These are phyloP conservation scores for Gobius niger DNA, from an alignment of 2,113 vertebrate genomes.

Conservation along the genomic window DNA sequence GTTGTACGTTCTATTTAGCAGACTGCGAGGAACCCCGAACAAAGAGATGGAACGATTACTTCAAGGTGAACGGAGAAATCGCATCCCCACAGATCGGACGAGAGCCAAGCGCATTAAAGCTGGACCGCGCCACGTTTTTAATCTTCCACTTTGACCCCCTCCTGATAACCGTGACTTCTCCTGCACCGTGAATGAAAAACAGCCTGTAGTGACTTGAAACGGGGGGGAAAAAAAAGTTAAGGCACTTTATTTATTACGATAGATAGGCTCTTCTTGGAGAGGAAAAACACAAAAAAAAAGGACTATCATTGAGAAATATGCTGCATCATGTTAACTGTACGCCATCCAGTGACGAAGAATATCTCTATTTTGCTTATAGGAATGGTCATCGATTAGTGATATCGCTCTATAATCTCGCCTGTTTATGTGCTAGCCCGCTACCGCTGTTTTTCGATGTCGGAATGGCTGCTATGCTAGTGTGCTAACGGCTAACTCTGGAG, in stretches of 20 bases:
- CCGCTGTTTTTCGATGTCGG: conserved; percentile 31
- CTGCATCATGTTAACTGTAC: conserved; percentile 58
- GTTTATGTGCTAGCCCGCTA: conserved; percentile 35
- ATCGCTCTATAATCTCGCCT: conserved; percentile 14
- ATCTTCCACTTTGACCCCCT: background rate
- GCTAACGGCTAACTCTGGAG: conserved; percentile 42
- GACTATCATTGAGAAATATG: conserved; percentile 50
- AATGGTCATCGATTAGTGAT: conserved; percentile 41
- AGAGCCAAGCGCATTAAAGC: conserved; percentile 3
- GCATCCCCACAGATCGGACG: conserved; percentile 3
- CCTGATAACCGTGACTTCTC: conserved; percentile 31
- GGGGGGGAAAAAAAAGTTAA: conserved; percentile 23
- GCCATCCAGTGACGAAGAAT: conserved; percentile 38
- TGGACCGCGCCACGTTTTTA: too few species aligned
- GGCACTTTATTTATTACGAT: conserved; percentile 50
- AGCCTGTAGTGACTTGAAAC: conserved; percentile 37
- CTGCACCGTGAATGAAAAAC: conserved; percentile 7
- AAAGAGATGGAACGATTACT: background rate
- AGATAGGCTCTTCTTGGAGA: conserved; percentile 19
- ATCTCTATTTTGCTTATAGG: conserved; percentile 58
- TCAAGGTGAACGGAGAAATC: conserved; percentile 1
- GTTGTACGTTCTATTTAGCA: background rate
- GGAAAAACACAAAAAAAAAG: conserved; percentile 2
- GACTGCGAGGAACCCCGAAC: background rate
- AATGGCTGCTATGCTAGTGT: conserved; percentile 38